A percentile compares a stretch with the other conserved stretches of the same genome.
These are phyloP conservation scores for Synanthedon vespiformis DNA, from an alignment of 2,888 invertebrate genomes.

Conservation along the genomic window DNA sequence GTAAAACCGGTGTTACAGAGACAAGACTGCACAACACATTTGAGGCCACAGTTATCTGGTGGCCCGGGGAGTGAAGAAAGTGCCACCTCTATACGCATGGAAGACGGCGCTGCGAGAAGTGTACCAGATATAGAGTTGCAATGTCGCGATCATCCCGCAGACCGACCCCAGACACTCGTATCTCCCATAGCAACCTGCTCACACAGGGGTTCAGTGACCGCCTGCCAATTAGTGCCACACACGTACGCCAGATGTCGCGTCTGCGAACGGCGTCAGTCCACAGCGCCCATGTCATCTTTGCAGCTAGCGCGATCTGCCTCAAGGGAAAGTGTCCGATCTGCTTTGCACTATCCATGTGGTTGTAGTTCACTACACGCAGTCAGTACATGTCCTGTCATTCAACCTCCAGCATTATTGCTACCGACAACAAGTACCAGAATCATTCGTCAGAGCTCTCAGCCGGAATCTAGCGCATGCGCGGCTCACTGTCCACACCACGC, in stretches of 20 bases:
- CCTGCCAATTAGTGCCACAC: conserved; percentile 76
- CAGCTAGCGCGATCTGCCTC: conserved; percentile 88
- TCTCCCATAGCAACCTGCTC: conserved; percentile 71
- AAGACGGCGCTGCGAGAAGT: conserved; percentile 78
- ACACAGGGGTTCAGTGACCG: conserved; percentile 74
- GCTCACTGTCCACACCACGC: conserved; percentile 74
- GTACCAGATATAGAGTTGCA: conserved; percentile 87
- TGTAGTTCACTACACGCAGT: conserved; percentile 65
- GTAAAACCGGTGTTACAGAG: conserved; percentile 86
- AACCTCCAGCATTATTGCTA: conserved; percentile 79
- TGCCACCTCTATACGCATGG: conserved; percentile 71
- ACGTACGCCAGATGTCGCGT: conserved; percentile 74
- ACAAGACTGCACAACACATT: conserved; percentile 86
- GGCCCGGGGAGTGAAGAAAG: conserved; percentile 83
- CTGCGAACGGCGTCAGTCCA: conserved; percentile 85
- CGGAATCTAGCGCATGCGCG: conserved; percentile 79
- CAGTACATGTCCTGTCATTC: conserved; percentile 75
- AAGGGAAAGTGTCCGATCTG: conserved; percentile 82
- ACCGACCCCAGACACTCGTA: conserved; percentile 65
- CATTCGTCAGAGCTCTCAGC: conserved; percentile 89
- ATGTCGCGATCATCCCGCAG: conserved; percentile 71
- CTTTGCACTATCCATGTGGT: conserved; percentile 75
- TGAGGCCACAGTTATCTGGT: conserved; percentile 78
- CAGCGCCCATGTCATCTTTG: conserved; percentile 79
- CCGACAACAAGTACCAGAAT: conserved; percentile 82